A percentile compares a stretch with the other conserved stretches of the same genome.
These are phyloP conservation scores for Dunckerocampus dactyliophorus DNA, from an alignment of 2,113 vertebrate genomes.

Conservation along the genomic window DNA sequence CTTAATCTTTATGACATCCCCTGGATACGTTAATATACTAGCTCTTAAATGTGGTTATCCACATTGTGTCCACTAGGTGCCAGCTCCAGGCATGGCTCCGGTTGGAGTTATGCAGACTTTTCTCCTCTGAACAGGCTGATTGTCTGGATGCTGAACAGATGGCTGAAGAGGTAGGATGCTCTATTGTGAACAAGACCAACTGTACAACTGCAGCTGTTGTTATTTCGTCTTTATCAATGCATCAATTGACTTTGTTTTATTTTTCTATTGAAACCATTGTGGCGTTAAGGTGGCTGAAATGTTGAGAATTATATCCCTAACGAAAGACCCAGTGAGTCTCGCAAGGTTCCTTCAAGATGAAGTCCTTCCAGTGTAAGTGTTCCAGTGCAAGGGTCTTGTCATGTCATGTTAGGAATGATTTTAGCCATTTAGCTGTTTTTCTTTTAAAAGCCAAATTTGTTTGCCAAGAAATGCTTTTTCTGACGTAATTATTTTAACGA, in stretches of 20 bases:
- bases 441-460: neutral
- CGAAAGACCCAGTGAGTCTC: slow-evolving; percentile 82
- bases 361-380: slow-evolving; percentile 79
- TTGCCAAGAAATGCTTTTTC: neutral
- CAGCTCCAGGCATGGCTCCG: slow-evolving; percentile 84
- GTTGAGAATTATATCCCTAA: slow-evolving; percentile 84
- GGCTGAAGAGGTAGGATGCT: slow-evolving; percentile 80
- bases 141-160: slow-evolving; percentile 72
- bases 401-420: neutral
- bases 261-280: neutral
- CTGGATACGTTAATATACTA: neutral
- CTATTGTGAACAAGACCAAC: neutral
- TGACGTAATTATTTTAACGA: neutral
- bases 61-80: slow-evolving; percentile 70
- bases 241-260: neutral
- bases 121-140: slow-evolving; percentile 56
- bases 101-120: slow-evolving; percentile 81
- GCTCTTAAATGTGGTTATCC: slow-evolving; percentile 1
- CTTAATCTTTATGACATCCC: neutral
- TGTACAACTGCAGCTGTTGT: neutral
- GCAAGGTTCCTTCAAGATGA: slow-evolving; percentile 83
- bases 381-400: neutral
- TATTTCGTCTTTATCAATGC: neutral
- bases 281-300: slow-evolving; percentile 79
- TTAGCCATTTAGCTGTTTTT: neutral